These are phyloP conservation scores for Babyrousa celebensis DNA, from an alignment of 2,797 vertebrate genomes.

Conservation along the genomic window DNA sequence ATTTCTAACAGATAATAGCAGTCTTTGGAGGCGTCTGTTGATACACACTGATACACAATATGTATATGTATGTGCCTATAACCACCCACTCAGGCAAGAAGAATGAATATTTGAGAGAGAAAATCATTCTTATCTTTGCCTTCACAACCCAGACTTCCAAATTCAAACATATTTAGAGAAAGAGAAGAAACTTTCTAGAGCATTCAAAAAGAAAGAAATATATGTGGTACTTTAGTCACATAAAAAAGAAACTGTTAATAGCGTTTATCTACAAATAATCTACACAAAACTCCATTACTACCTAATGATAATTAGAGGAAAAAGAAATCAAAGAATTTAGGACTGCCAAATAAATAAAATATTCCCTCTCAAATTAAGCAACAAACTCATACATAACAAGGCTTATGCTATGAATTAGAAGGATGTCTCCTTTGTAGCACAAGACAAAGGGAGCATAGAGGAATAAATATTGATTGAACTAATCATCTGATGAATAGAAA, in stretches of 20 bases:
- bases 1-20: conserved; percentile 85
- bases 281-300: conserved; percentile 67
- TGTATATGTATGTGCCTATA: conserved; percentile 86
- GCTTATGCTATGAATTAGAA: conserved; percentile 87
- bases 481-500: conserved; percentile 91
- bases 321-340: conserved; percentile 82
- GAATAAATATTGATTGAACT: conserved; percentile 92
- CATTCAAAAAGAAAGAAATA: conserved; percentile 71
- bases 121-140: conserved; percentile 84
- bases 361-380: conserved; percentile 86
- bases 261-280: conserved; percentile 77
- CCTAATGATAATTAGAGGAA: conserved; percentile 69
- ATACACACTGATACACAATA: conserved; percentile 83
- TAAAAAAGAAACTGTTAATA: conserved; percentile 72
- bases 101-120: conserved; percentile 79
- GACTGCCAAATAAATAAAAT: conserved; percentile 87
- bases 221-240: neutral
- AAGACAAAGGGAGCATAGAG: conserved; percentile 90
- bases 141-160: conserved; percentile 82
- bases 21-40: conserved; percentile 86
- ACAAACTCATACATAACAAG: conserved; percentile 87
- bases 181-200: conserved; percentile 79
- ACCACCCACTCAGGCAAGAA: conserved; percentile 86
- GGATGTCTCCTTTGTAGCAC: conserved; percentile 88
- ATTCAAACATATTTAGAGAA: conserved; percentile 80